A percentile compares a stretch with the other conserved stretches of the same genome.
Conservation (phyloP, 2,797 vertebrate genomes). For the Spheniscus humboldti region DNA sequence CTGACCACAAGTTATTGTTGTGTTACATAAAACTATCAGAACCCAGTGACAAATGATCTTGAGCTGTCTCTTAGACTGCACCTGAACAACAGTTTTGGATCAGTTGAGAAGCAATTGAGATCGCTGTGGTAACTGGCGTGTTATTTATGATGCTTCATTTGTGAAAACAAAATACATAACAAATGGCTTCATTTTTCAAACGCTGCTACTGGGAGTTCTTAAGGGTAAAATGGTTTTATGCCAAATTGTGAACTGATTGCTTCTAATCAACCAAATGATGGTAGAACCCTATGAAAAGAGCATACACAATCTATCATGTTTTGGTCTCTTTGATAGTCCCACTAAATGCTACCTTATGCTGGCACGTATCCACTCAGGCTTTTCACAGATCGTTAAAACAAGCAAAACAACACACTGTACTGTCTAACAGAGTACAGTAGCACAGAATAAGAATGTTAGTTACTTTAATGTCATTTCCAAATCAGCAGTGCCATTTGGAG, state of each 20-base stretch:
- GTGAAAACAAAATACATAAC: background rate
- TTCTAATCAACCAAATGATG: slow-evolving; percentile 53
- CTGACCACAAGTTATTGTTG: background rate
- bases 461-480: background rate
- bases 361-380: background rate
- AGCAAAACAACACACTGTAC: background rate
- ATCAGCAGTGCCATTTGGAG: slow-evolving; percentile 28
- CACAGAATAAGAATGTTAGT: background rate
- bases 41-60: background rate
- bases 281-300: background rate
- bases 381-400: background rate
- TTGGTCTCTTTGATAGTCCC: background rate
- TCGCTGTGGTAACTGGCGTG: background rate
- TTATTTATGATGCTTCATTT: slow-evolving; percentile 51
- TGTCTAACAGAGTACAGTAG: background rate
- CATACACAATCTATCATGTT: background rate
- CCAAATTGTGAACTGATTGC: slow-evolving; percentile 56
- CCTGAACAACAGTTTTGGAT: slow-evolving; percentile 1
- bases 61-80: background rate
- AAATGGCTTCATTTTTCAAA: slow-evolving; percentile 51
- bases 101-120: background rate
- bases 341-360: background rate
- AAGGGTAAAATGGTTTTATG: background rate
- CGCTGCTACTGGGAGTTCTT: slow-evolving; percentile 8
- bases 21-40: background rate